Percentiles rank a stretch among this genome's conserved stretches.
Evolutionary conservation across 2,797 vertebrate genomes (phyloP).

Genomic region (Tokudaia muenninki): DNA sequence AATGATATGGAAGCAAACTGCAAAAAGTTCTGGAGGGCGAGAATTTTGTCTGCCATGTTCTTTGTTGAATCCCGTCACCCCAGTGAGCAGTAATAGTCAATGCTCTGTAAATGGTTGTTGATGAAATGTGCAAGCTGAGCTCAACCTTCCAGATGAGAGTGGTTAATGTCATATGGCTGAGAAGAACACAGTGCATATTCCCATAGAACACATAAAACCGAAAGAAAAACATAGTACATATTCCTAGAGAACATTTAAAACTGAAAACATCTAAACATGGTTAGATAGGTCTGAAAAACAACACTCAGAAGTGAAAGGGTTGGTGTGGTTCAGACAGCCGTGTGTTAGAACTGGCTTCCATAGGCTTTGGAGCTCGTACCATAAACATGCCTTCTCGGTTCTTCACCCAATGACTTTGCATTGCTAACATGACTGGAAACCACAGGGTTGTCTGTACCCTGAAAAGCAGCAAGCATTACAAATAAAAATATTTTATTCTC

Average conservation of each 20-base stretch:
- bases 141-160: background rate
- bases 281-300: background rate
- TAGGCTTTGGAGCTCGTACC: background rate
- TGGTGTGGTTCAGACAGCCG: too few species aligned
- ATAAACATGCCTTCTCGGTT: rapidly evolving
- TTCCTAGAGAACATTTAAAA: background rate
- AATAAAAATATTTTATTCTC: background rate
- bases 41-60: background rate
- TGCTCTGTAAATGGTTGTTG: background rate
- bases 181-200: background rate
- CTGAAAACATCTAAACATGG: background rate
- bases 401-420: too few species aligned
- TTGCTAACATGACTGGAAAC: background rate
- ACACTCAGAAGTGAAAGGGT: background rate
- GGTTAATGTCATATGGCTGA: background rate
- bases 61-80: background rate
- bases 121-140: background rate
- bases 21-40: background rate
- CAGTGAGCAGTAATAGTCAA: too few species aligned
- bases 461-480: background rate
- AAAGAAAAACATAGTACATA: background rate
- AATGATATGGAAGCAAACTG: background rate
- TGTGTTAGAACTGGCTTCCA: too few species aligned
- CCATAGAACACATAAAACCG: background rate
- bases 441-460: too few species aligned